These are phyloP conservation scores for Irena cyanogastra DNA, from an alignment of 2,113 vertebrate genomes.

Conservation along the genomic window DNA sequence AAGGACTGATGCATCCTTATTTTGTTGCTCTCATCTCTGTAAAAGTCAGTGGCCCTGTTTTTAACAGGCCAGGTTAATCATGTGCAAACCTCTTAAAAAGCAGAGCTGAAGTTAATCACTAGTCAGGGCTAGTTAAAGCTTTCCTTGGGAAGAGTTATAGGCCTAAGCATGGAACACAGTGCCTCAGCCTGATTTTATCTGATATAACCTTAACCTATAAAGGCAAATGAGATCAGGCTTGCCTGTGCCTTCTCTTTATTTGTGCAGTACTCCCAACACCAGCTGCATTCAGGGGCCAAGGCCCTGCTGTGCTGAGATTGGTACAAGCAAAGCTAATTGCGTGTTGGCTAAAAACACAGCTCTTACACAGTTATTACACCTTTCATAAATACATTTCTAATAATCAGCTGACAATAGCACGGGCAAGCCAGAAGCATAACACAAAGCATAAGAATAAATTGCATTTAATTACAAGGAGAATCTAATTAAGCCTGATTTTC, in stretches of 20 bases:
- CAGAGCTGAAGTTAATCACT: background rate
- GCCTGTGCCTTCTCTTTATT: background rate
- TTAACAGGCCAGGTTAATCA: accelerated
- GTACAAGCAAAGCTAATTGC: conserved; percentile 20
- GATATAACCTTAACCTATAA: background rate
- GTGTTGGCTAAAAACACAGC: conserved; percentile 12
- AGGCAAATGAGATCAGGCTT: conserved; percentile 4
- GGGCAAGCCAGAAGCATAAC: conserved; percentile 36
- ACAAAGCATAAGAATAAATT: conserved; percentile 55
- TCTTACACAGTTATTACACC: conserved; percentile 38
- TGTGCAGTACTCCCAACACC: background rate
- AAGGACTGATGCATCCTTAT: background rate
- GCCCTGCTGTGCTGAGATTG: conserved; percentile 23
- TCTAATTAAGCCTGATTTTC: conserved; percentile 57
- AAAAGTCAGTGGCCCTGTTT: background rate
- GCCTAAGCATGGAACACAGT: background rate
- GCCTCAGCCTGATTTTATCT: background rate
- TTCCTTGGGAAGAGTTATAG: background rate
- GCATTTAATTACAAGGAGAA: conserved; percentile 61
- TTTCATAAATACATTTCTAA: conserved; percentile 47
- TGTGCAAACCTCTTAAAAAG: background rate
- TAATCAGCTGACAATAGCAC: conserved; percentile 37
- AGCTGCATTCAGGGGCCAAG: conserved; percentile 9
- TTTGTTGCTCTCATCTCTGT: background rate
- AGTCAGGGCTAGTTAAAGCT: background rate